Base-by-base conservation (phyloP, 2,797 vertebrate genomes). In the Galaxias olidus region DNA sequence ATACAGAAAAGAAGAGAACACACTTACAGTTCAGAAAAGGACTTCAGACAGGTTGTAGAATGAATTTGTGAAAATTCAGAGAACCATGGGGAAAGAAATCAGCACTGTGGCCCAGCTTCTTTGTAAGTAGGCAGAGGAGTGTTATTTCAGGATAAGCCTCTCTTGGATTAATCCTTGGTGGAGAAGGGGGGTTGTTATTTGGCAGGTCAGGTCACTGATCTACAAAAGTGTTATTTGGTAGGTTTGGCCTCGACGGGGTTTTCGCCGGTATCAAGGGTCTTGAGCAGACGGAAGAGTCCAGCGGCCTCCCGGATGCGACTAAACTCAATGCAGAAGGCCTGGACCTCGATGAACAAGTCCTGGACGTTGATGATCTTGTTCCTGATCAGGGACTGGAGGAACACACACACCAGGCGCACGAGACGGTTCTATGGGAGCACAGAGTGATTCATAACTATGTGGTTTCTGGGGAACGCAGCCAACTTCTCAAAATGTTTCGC, bases 351-450 rank as follows among this genome's bases (percentile, higher is more conserved):
- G 84, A 98, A 99, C 57, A 99, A 94, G 89, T 99, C 98, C 92
- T 98, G 97, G 14, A 99, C 98, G 4, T 99, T 99, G 66, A 99
- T 98, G 78, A 99, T 99, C 86, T 99, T 99, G 87, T 99, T 99
- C 44, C 98, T 89, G 84, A 99, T 99, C 82, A 99, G 87, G 1
- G 97, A 99, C 82, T 99, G 98, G 17, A 99, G 96, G 79, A 99
- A 99, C 52, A 99, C 98, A 43, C 98, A 99, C 46, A 99, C 98
- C 53, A 99, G 93, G 7, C 97, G 95, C 62, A 99, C 98, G 91
- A 99, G 85, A 1, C 98, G 96, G 73, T 99, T 99, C 98, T 99
- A 87, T 51, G 84, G 76, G 1, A 12, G 18, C 1, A 20, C 11
- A 49, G 3, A 9, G 14, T n/a, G 15, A 19, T 12, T 10, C 15